Evolutionary conservation across 2,113 vertebrate species (phyloP), one percentile per base, ranked within the genome.

Genomic region (Cettia cetti): DNA sequence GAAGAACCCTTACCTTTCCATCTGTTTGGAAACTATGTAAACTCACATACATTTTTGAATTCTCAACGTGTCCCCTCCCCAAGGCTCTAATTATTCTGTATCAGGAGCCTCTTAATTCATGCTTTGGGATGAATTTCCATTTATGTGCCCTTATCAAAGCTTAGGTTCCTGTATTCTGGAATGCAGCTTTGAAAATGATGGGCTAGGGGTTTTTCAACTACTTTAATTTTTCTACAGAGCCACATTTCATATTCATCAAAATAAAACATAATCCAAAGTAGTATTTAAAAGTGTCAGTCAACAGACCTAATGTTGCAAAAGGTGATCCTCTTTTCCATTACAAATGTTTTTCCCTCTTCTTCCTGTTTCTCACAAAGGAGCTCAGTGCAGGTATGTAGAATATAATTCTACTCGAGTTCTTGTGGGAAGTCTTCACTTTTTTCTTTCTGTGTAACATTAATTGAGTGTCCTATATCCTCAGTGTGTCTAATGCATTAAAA

Each of bases 401-500:
- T 42, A 30, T 30, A 68, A 44, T 61, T 49, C 39, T n/a, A 23
- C 33, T 81, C 2, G 1, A 77, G n/a, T 24, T 70, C 53, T 74
- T 90, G 27, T 40, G 12, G 88, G 57, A 77, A 81, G 71, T 33
- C 24, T n/a, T 74, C 20, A 11, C 24, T 70, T 82, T 81, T 79
- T 93, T 56, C 49, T 63, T 56, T 70, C 50, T 44, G 0, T 65
- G 10, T 39, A 76, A 52, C 0, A 0, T 54, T 81, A 31, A 59
- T 54, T 75, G 64, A 77, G 31, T 33, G 19, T 92, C 35, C 23
- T 57, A 1, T 45, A 31, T 92, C 40, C 57, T 92, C 17, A 37
- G 10, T 69, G 42, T 87, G 65, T 89, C 72, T 88, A 92, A 83
- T 79, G 66, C 70, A 66, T 84, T 92, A 69, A 76, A 91, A 91